Evolutionary conservation across 2,888 invertebrate genomes (phyloP), one percentile per base, ranked within the genome.

Genomic region (Eugnorisma glareosa): DNA sequence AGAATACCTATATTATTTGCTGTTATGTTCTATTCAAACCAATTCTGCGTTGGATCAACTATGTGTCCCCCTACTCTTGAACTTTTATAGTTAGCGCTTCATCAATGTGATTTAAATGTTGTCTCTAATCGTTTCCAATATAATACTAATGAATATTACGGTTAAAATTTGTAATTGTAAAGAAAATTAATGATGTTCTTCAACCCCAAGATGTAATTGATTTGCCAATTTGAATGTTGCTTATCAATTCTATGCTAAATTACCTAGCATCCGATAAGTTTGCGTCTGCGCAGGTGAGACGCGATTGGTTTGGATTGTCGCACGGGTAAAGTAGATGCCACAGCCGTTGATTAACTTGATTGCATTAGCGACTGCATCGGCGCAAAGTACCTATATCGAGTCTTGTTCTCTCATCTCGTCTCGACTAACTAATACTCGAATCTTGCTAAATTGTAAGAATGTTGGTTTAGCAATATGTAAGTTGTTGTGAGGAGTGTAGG

Each of bases 371-470:
- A 88, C 78, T 85, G 87, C 75, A 83, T 78, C 45, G 79, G 74
- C 66, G 85, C 77, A 79, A 84, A 70, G 43, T 71, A n/a, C n/a
- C n/a, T n/a, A 10, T 77, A 77, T 78, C 77, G 81, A 82, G 73
- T 81, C 83, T 85, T 86, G 67, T 80, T 81, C 70, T 72, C 59
- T 81, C 67, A 81, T 86, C 77, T 86, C 81, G 84, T 79, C 85
- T 86, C 82, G 77, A 84, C 82, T 83, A 82, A 83, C 81, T 85
- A 90, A 91, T 91, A 90, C 91, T 91, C 91, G 89, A 89, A 88
- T 88, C 86, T 87, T 88, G 86, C 87, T 89, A 84, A 86, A 84
- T 85, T 82, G 75, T 88, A 89, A 86, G 81, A 83, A 79, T 71
- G 78, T 89, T 86, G 86, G 83, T 89, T 88, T 89, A 87, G 86